Evolutionary conservation across 2,113 vertebrate genomes (phyloP).

Genomic region (Panthera tigris): DNA sequence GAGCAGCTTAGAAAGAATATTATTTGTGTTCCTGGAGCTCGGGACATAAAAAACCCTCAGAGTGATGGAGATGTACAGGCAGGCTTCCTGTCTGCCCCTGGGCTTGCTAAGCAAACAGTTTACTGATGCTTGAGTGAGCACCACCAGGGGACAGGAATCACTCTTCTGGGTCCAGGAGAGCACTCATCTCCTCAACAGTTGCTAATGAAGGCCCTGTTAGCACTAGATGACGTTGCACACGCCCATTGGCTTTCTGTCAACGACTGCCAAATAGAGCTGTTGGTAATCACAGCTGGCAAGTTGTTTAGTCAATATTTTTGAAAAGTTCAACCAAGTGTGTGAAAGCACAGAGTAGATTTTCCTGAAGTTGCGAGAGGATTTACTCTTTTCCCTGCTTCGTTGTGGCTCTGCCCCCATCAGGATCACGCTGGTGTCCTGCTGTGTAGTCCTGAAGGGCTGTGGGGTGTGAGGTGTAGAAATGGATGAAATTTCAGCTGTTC

Average conservation of each 20-base stretch:
- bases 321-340: constrained; percentile 78
- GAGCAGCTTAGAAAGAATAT: constrained; percentile 71
- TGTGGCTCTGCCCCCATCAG: not conserved
- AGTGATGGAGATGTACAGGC: constrained; percentile 42
- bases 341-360: constrained; percentile 63
- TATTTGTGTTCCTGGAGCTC: constrained; percentile 75
- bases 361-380: not conserved
- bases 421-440: not conserved
- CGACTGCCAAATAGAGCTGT: constrained; percentile 67
- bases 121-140: not conserved
- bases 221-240: not conserved
- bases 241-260: constrained; percentile 75
- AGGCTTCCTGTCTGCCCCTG: constrained; percentile 44
- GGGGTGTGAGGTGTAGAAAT: not conserved
- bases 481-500: not conserved
- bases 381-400: not conserved
- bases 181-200: not conserved
- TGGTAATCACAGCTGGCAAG: constrained; percentile 75
- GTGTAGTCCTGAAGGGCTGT: not conserved
- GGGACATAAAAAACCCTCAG: constrained; percentile 67
- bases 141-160: not conserved
- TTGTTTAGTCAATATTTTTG: constrained; percentile 75
- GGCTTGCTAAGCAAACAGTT: not conserved
- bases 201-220: constrained; percentile 58
- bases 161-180: not conserved